phyloP scores from a whole-genome alignment of 1,140 invertebrate species.

The Cherax quadricarinatus region DNA sequence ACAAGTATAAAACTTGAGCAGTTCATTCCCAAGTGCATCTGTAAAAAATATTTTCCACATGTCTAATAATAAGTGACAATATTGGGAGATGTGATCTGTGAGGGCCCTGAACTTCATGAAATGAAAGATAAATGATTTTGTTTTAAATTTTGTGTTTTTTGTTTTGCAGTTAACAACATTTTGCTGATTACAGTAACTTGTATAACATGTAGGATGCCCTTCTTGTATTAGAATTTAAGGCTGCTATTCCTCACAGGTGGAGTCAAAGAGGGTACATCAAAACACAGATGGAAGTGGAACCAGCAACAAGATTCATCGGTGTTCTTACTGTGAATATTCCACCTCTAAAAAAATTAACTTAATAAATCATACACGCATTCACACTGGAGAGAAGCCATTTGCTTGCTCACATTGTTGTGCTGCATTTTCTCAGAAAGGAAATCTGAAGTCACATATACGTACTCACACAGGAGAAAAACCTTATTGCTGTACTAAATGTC shows the following conservation, averaged over 20 bases:
- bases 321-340: constrained; percentile 43
- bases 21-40: no score
- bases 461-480: constrained; percentile 53
- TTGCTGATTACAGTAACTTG: neutral
- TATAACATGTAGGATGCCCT: neutral
- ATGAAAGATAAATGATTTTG: no score
- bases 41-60: no score
- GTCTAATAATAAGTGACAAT: no score
- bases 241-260: constrained; percentile 46
- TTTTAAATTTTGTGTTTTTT: neutral
- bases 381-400: constrained; percentile 51
- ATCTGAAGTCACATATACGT: constrained; percentile 45
- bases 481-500: constrained; percentile 18
- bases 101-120: no score
- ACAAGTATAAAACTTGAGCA: no score
- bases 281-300: constrained; percentile 9
- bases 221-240: constrained; percentile 37
- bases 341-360: constrained; percentile 44
- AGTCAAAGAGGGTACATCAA: constrained; percentile 14
- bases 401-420: constrained; percentile 18
- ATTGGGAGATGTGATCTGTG: no score
- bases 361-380: constrained; percentile 40
- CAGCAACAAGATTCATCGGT: constrained; percentile 21
- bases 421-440: constrained; percentile 48
- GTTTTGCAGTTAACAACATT: neutral